Evolutionary conservation across 2,888 invertebrate species (phyloP).

Genomic region (Pecten maximus): DNA sequence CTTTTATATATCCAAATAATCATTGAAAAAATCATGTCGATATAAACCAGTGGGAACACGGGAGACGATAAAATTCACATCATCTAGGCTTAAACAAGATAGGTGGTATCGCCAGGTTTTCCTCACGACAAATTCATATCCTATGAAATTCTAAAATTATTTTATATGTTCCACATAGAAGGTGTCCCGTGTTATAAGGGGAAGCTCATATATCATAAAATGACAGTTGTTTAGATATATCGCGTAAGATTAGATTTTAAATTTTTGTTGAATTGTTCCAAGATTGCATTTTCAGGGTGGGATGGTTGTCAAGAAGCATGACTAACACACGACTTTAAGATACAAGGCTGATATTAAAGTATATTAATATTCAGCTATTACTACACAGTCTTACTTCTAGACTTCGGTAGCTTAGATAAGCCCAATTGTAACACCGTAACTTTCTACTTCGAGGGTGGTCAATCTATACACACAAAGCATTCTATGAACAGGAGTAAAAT

Average conservation of each 20-base stretch:
- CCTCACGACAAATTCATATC: background rate
- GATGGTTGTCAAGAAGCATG: background rate
- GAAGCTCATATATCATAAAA: background rate
- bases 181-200: background rate
- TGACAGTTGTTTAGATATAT: slow-evolving; percentile 10
- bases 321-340: background rate
- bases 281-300: slow-evolving; percentile 10
- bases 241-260: background rate
- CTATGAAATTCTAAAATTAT: background rate
- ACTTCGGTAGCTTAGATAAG: background rate
- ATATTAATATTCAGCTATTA: background rate
- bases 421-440: background rate
- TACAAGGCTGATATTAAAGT: background rate
- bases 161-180: slow-evolving; percentile 3
- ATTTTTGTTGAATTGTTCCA: slow-evolving; percentile 26
- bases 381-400: background rate
- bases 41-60: background rate
- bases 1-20: background rate
- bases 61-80: background rate
- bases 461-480: background rate
- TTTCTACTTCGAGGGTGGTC: background rate
- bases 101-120: background rate
- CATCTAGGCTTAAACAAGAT: background rate
- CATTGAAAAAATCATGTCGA: slow-evolving; percentile 2
- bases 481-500: background rate